Conservation (phyloP, 2,113 vertebrate genomes). For the Aix galericulata region DNA sequence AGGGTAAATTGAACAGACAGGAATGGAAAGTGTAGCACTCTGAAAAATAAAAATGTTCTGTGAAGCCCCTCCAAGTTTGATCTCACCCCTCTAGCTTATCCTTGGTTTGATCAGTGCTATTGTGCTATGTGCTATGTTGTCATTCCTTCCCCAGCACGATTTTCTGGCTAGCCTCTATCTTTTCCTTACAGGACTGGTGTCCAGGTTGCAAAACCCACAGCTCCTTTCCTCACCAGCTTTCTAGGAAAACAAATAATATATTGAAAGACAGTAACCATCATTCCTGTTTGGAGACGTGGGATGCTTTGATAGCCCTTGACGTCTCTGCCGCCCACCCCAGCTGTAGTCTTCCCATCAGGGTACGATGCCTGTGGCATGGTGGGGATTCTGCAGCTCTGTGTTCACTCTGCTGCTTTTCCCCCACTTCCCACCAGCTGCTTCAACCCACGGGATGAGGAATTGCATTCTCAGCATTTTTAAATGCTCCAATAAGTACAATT, state of each 20-base stretch:
- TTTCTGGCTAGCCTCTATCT: neutral
- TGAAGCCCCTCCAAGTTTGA: neutral
- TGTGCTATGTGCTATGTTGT: neutral
- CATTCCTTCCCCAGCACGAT: neutral
- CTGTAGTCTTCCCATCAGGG: neutral
- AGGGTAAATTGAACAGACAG: neutral
- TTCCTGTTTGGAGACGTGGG: neutral
- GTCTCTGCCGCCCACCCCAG: neutral
- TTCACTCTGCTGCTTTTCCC: neutral
- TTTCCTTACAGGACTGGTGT: neutral
- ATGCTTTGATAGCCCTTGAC: neutral
- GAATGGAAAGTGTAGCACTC: neutral
- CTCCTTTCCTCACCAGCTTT: neutral
- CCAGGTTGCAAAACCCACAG: neutral
- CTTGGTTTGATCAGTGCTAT: neutral
- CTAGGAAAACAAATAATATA: neutral
- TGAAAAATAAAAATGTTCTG: neutral
- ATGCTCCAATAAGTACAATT: neutral
- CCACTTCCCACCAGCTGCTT: neutral
- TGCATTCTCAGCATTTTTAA: neutral
- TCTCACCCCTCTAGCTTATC: neutral
- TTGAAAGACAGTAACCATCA: fast-evolving
- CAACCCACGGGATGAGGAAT: neutral
- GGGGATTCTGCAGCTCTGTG: neutral
- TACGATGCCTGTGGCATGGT: fast-evolving